These are phyloP conservation scores for Cydia strobilella DNA, from an alignment of 1,140 invertebrate genomes.

Conservation along the genomic window DNA sequence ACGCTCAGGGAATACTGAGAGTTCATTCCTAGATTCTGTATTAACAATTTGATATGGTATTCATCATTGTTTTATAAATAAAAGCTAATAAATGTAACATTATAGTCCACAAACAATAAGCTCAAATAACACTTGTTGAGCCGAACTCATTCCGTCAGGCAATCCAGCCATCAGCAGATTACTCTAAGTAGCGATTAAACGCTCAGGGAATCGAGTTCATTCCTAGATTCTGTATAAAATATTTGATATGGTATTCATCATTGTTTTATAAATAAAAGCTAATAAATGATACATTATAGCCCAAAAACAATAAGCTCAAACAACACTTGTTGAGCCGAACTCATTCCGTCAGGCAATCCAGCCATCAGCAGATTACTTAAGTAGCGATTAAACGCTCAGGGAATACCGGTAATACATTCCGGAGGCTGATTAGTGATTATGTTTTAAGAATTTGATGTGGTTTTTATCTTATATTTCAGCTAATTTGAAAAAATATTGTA, in stretches of 20 bases:
- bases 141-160: conserved; percentile 1
- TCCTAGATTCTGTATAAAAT: not conserved
- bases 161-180: conserved; percentile 12
- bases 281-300: not conserved
- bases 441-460: too few species aligned
- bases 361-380: conserved; percentile 20
- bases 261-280: not conserved
- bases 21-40: not conserved
- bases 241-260: too few species aligned
- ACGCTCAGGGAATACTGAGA: not conserved
- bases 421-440: not conserved
- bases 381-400: not conserved
- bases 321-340: conserved; percentile 5
- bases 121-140: conserved; percentile 4
- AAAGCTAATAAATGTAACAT: conserved; percentile 1
- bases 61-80: too few species aligned
- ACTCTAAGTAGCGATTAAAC: conserved; percentile 4
- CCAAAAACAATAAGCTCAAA: not conserved
- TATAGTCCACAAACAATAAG: conserved; percentile 11
- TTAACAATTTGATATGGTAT: too few species aligned
- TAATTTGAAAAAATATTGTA: too few species aligned
- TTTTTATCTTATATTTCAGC: too few species aligned
- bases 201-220: not conserved
- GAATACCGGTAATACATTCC: not conserved
- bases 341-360: conserved; percentile 10